Evolutionary conservation across 2,113 vertebrate species (phyloP).

Genomic region (Clupea harengus): DNA sequence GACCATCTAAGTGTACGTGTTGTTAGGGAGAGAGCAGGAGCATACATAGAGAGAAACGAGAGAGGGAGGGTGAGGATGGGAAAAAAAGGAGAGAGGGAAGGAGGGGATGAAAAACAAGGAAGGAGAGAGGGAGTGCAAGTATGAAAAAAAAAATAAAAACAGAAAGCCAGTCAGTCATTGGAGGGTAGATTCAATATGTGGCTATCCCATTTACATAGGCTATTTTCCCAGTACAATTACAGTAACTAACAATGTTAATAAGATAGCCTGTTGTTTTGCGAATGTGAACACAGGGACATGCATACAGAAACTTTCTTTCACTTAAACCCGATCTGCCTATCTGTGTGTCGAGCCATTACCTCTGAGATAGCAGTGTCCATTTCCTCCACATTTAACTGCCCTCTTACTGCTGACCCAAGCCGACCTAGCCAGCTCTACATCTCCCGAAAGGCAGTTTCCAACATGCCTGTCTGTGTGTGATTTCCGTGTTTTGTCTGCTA

Average conservation of each 20-base stretch:
- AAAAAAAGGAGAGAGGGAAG: background rate
- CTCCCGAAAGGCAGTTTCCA: background rate
- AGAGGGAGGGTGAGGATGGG: background rate
- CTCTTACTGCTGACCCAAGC: background rate
- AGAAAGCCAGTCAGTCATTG: too few species aligned
- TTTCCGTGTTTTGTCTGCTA: constrained; percentile 19
- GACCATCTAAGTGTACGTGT: too few species aligned
- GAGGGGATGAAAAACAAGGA: background rate
- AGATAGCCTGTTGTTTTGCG: too few species aligned
- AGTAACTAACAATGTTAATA: background rate
- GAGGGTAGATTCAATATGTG: too few species aligned
- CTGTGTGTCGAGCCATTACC: background rate
- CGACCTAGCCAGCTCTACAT: background rate
- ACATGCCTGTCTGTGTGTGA: constrained; percentile 1
- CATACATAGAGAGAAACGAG: background rate
- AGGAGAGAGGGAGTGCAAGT: background rate
- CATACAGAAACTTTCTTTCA: background rate
- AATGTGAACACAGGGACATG: background rate
- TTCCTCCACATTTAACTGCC: background rate
- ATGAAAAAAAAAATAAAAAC: too few species aligned
- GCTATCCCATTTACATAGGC: too few species aligned
- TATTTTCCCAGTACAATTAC: too few species aligned
- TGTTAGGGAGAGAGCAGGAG: background rate
- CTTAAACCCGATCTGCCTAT: background rate
- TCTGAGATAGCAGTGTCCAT: background rate